Evolutionary conservation across 2,113 vertebrate genomes (phyloP).

Genomic region (Verasper variegatus): DNA sequence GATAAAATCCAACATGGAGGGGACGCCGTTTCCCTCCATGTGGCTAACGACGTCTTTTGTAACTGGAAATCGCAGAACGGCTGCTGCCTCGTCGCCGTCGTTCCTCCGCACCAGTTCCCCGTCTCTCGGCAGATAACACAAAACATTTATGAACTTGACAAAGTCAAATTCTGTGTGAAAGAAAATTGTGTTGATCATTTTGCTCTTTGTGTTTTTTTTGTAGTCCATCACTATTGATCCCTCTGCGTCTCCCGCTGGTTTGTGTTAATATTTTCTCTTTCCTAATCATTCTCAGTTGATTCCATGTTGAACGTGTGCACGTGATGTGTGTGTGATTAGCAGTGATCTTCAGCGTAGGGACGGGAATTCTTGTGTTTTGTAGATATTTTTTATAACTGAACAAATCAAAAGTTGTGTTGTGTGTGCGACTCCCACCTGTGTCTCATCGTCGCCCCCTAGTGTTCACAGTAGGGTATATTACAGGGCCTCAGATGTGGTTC

Average conservation of each 20-base stretch:
- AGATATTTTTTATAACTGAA: constrained; percentile 65
- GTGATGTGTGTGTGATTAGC: constrained; percentile 44
- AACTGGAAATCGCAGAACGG: constrained; percentile 63
- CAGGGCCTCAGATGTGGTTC: constrained; percentile 50
- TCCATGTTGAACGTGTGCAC: constrained; percentile 53
- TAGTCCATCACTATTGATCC: constrained; percentile 48
- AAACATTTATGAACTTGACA: constrained; percentile 42
- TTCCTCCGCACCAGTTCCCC: background rate
- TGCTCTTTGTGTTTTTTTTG: constrained; percentile 21
- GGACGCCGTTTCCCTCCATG: background rate
- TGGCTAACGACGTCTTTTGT: constrained; percentile 41
- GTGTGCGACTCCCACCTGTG: constrained; percentile 24
- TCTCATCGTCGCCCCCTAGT: constrained; percentile 37
- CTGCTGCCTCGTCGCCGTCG: too few relatives aligned
- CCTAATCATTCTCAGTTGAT: constrained; percentile 70
- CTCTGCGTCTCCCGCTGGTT: constrained; percentile 24
- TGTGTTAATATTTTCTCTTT: constrained; percentile 48
- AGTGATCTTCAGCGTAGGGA: constrained; percentile 63
- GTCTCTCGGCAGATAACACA: constrained; percentile 16
- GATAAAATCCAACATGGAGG: background rate
- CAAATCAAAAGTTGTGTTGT: constrained; percentile 62
- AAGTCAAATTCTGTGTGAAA: constrained; percentile 28
- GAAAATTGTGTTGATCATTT: constrained; percentile 36
- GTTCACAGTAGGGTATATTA: constrained; percentile 37
- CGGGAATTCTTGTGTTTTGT: constrained; percentile 50